Conservation (phyloP, 1,140 invertebrate species). For the Aporrectodea caliginosa region DNA sequence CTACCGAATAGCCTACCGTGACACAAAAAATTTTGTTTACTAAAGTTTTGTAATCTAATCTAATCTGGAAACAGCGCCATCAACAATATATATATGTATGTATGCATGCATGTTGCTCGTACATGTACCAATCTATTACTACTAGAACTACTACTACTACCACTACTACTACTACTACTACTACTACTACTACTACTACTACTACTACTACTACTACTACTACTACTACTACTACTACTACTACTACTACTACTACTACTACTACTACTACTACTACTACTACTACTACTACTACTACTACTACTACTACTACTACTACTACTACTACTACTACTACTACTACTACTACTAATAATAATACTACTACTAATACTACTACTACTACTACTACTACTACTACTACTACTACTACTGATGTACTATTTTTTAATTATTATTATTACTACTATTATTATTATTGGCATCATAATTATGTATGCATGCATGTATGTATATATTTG, state of each 20-base stretch:
- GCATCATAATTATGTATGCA: too few species aligned
- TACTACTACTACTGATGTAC: too few species aligned
- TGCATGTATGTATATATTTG: too few species aligned
- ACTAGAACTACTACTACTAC: neutral
- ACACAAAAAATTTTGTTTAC: neutral
- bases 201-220: neutral
- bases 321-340: neutral
- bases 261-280: neutral
- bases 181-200: constrained; percentile 2
- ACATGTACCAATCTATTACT: neutral
- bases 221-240: neutral
- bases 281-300: neutral
- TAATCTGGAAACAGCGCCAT: neutral
- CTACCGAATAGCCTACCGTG: too few species aligned
- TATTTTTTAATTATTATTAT: too few species aligned
- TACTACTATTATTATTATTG: too few species aligned
- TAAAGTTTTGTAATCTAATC: neutral
- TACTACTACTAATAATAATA: neutral
- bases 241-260: neutral
- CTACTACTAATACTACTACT: neutral
- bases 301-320: neutral
- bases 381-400: neutral
- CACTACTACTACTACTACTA: neutral
- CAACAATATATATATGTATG: neutral
- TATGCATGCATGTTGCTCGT: neutral